A percentile compares a stretch with the other conserved stretches of the same genome.
Evolutionary conservation across 2,113 vertebrate genomes (phyloP).

Genomic region (Pionites leucogaster): DNA sequence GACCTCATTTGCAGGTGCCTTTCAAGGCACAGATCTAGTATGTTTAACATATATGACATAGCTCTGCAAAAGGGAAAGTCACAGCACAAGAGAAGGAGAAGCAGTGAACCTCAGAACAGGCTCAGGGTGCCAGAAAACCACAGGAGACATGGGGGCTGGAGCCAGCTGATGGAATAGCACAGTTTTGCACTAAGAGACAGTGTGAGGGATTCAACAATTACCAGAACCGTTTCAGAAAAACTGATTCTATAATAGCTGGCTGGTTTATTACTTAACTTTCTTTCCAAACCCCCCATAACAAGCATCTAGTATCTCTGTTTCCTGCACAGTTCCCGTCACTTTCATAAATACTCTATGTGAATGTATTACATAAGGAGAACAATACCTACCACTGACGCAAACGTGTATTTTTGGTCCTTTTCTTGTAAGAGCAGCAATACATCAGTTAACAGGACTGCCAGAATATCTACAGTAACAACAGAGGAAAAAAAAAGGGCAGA

Average conservation of each 20-base stretch:
- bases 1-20: background rate
- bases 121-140: background rate
- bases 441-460: conserved; percentile 90
- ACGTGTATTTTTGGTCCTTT: conserved; percentile 92
- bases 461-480: conserved; percentile 79
- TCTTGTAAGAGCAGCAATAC: conserved; percentile 92
- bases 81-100: background rate
- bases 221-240: background rate
- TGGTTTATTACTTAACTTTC: background rate
- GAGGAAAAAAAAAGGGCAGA: background rate
- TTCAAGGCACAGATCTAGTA: background rate
- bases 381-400: conserved; percentile 89
- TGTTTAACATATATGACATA: background rate
- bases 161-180: background rate
- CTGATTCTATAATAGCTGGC: background rate
- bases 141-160: background rate
- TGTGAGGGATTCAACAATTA: background rate
- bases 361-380: background rate
- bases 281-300: background rate
- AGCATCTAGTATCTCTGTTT: background rate
- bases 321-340: background rate
- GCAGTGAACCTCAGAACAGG: background rate
- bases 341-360: background rate
- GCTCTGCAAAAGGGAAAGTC: background rate
- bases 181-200: background rate